Percentiles rank a stretch among this genome's conserved stretches.
phyloP scores from a whole-genome alignment of 2,888 invertebrate species.

The Gastrophysa polygoni region DNA sequence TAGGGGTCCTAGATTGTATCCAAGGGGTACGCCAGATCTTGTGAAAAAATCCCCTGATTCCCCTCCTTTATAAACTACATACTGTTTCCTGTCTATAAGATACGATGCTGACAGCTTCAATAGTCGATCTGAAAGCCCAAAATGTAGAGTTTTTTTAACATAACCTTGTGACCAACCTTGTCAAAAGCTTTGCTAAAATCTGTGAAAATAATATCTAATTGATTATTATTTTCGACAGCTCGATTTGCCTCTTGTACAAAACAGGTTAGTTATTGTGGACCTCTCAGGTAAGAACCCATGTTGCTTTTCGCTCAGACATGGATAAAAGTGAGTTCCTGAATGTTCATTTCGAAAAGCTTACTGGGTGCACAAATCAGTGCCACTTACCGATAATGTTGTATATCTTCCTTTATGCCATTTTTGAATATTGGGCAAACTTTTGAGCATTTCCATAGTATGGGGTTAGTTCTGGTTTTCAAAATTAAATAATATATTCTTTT shows the following conservation, averaged over 20 bases:
- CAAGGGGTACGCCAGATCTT: conserved; percentile 16
- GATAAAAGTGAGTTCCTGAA: not conserved
- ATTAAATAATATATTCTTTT: not conserved
- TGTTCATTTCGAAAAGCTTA: not conserved
- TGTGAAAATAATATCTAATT: not conserved
- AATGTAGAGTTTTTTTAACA: not conserved
- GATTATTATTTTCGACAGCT: not conserved
- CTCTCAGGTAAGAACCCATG: not conserved
- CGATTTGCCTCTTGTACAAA: not conserved
- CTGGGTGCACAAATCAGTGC: not conserved
- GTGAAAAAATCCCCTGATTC: conserved; percentile 5
- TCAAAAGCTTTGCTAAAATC: not conserved
- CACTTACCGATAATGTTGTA: not conserved
- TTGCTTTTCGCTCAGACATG: not conserved
- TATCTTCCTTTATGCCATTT: not conserved
- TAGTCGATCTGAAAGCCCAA: conserved; percentile 7
- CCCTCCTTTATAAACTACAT: conserved; percentile 15
- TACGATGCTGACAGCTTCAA: not conserved
- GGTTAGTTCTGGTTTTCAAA: not conserved
- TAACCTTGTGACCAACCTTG: not conserved
- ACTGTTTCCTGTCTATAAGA: conserved; percentile 14
- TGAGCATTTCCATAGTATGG: conserved; percentile 2
- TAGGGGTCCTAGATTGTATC: conserved; percentile 2
- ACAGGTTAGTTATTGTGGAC: conserved; percentile 1
- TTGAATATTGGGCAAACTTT: conserved; percentile 1